Conservation (phyloP, 2,113 vertebrate species). For the Engraulis encrasicolus region DNA sequence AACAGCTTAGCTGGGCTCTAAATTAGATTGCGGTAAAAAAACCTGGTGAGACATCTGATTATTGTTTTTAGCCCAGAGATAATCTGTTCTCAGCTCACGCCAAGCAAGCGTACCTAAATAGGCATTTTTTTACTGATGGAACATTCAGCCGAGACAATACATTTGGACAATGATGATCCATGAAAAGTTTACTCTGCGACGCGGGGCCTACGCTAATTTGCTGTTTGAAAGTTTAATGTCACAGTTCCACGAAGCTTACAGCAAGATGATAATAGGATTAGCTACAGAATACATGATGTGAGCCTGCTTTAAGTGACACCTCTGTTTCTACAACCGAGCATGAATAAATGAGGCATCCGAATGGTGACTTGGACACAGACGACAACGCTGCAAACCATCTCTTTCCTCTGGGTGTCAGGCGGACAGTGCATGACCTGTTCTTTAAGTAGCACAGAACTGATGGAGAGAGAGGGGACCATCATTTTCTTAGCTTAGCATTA, state of each 20-base stretch:
- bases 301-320: neutral
- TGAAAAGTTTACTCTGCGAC: neutral
- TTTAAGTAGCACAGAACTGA: neutral
- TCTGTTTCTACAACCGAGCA: neutral
- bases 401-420: neutral
- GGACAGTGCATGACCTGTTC: neutral
- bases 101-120: conserved; percentile 15
- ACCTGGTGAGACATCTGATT: conserved; percentile 21
- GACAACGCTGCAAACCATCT: neutral
- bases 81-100: conserved; percentile 13
- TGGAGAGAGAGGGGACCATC: no score
- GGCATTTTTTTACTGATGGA: conserved; percentile 13
- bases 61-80: conserved; percentile 16
- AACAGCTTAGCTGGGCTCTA: neutral
- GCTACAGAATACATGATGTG: neutral
- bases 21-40: conserved; percentile 20
- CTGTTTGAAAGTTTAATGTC: conserved; percentile 11
- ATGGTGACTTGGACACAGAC: neutral
- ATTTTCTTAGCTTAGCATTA: no score
- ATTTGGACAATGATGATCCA: conserved; percentile 18
- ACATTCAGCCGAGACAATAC: conserved; percentile 11
- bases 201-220: neutral
- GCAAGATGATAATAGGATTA: conserved; percentile 8
- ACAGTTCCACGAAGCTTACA: conserved; percentile 10
- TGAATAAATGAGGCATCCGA: neutral